phyloP scores from a whole-genome alignment of 2,797 vertebrate genomes.

The Pseudochromis fuscus region DNA sequence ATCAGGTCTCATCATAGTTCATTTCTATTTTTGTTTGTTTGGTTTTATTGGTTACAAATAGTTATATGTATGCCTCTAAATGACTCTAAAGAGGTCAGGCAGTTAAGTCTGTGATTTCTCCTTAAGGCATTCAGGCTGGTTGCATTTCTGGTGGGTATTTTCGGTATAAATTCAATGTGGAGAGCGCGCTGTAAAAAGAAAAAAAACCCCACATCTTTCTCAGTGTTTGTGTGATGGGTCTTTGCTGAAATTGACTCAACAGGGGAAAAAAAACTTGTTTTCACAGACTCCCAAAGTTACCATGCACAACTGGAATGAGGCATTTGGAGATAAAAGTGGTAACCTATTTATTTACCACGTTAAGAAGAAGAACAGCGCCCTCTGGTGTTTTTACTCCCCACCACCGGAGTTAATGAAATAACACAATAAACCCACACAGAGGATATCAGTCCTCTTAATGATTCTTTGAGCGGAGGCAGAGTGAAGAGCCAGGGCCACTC shows the following conservation, averaged over 20 bases:
- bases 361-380: conserved; percentile 50
- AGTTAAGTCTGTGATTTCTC: background rate
- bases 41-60: no score
- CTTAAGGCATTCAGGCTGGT: no score
- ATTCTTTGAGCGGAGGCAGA: conserved; percentile 23
- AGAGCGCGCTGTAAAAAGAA: background rate
- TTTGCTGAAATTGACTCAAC: conserved; percentile 42
- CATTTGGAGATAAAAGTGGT: conserved; percentile 26
- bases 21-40: background rate
- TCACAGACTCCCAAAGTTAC: conserved; percentile 32
- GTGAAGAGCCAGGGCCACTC: conserved; percentile 23
- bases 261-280: background rate
- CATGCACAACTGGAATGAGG: conserved; percentile 31
- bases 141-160: conserved; percentile 19
- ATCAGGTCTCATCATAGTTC: no score
- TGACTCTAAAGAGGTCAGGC: background rate
- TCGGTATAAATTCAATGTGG: background rate
- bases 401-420: conserved; percentile 3
- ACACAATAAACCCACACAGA: conserved; percentile 8
- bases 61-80: background rate
- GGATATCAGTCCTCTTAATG: conserved; percentile 33
- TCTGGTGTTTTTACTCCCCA: conserved; percentile 60
- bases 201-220: conserved; percentile 2
- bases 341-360: conserved; percentile 50
- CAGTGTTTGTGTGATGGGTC: conserved; percentile 25